Evolutionary conservation across 2,797 vertebrate species (phyloP), one percentile per base, ranked within the genome.

Genomic region (Sebastolobus altivelis): DNA sequence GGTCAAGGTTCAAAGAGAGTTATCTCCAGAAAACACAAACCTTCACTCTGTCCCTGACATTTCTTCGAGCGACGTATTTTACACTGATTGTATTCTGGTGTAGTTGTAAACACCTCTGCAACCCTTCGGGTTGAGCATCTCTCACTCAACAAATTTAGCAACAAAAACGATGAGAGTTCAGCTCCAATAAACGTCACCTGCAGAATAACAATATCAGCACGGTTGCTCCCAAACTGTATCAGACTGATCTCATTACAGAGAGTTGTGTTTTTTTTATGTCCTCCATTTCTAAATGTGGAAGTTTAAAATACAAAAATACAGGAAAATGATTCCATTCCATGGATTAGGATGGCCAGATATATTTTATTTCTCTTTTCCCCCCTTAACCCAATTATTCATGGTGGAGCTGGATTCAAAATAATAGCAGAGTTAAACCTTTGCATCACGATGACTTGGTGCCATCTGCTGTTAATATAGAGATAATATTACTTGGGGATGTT

Each of bases 401-500:
- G 56, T 77, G 66, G 55, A 65, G 70, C 14, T 62, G 60, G 75
- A 85, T 86, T 72, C 18, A 77, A 73, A 87, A 75, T 63, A 60
- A 89, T 82, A 74, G 61, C 20, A 4, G 65, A 86, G 75, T 80
- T 76, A 54, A 84, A 83, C 74, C 76, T 77, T 82, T 85, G 83
- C 84, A 90, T 84, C 86, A 92, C 86, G 90, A 95, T 93, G 89
- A 93, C 89, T 90, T 96, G 94, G 95, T 96, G 95, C 96, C 96
- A 96, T 95, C 96, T 96, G 93, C 95, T 96, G 96, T 95, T 95
- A 93, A 91, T 91, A 86, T 76, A 83, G 87, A 83, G 84, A 90
- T 87, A 63, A 80, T 75, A 85, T 82, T 87, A 72, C 71, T 74
- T 22, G 14, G 27, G 70, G 74, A 66, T 67, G 66, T 60, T 49